Base-by-base conservation (phyloP, 2,888 invertebrate species). In the Drosophila vallismaia region DNA sequence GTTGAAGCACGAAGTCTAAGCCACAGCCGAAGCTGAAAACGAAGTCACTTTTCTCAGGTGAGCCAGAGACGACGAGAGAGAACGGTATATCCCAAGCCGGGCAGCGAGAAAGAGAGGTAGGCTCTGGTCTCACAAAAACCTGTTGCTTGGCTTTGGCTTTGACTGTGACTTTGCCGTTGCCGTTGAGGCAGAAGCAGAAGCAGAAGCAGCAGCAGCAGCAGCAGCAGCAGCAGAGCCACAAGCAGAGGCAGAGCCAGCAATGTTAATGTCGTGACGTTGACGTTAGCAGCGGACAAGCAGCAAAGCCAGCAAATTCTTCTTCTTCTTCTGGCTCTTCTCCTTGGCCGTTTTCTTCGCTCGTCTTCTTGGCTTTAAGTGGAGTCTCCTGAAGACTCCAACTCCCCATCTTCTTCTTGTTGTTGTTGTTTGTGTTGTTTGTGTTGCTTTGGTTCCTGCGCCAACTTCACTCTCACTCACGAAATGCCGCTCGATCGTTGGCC, bases 101-200 rank as follows among this genome's bases (percentile, higher is more conserved):
- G 49, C 52, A 8, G 54, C 26, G 36, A 38, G 42, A 12, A 31
- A 48, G 73, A 69, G 66, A 63, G 50, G 48, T 54, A 33, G 42
- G 14, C 58, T 44, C 57, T 55, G 62, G 19, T 19, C 19, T 1
- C 19, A 19, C 19, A 19, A 60, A 76, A 88, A 88, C 86, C 86
- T 85, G 85, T 75, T 75, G 68, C 73, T 76, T 74, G 72, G 72
- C 74, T 71, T 73, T 86, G 88, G 87, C 88, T 86, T 88, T 89
- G 88, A 89, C 88, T 89, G 75, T 87, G 89, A 87, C 89, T 88
- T 73, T 86, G 88, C 88, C 83, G 81, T 69, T 82, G 83, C 9
- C 58, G 51, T 60, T 42, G 60, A 36, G 36, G 44, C 31, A 54
- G 46, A 31, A 50, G 33, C 55, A 52, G 24, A 29, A 46, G 0